Conservation (phyloP, 2,113 vertebrate genomes). For the Cromileptes altivelis region DNA sequence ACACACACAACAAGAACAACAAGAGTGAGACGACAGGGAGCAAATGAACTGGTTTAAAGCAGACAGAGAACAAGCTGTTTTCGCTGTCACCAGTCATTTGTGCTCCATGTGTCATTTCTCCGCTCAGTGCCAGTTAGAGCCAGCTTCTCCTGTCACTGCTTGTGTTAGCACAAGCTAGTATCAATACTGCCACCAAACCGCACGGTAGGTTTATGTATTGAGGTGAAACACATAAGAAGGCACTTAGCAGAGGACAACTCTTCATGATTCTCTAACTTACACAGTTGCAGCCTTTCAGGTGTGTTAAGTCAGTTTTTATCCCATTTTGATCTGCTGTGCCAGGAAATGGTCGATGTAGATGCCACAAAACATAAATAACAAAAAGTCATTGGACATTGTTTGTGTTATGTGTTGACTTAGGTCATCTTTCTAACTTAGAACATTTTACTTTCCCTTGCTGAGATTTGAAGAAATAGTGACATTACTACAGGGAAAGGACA, state of each 20-base stretch:
- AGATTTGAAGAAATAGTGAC: too few species aligned
- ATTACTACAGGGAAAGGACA: too few species aligned
- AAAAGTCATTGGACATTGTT: too few species aligned
- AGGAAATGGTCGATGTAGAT: too few species aligned
- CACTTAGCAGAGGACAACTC: neutral
- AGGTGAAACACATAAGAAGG: neutral
- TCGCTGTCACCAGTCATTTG: conserved; percentile 55
- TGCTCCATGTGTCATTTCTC: conserved; percentile 57
- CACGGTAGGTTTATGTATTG: neutral
- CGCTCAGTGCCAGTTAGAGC: conserved; percentile 38
- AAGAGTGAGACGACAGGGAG: conserved; percentile 56
- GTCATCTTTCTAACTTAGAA: too few species aligned
- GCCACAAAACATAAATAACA: too few species aligned
- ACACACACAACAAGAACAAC: conserved; percentile 29
- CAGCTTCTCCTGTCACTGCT: conserved; percentile 29
- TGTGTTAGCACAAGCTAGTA: conserved; percentile 10
- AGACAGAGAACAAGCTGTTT: conserved; percentile 71
- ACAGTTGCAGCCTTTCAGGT: neutral
- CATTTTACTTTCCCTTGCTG: too few species aligned
- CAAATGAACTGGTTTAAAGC: conserved; percentile 66
- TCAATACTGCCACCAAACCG: neutral
- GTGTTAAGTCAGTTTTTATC: neutral
- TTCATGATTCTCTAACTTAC: neutral
- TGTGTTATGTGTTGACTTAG: too few species aligned
- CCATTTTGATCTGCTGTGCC: neutral